Conservation (phyloP, 2,797 vertebrate genomes). For the Bufotes viridis region DNA sequence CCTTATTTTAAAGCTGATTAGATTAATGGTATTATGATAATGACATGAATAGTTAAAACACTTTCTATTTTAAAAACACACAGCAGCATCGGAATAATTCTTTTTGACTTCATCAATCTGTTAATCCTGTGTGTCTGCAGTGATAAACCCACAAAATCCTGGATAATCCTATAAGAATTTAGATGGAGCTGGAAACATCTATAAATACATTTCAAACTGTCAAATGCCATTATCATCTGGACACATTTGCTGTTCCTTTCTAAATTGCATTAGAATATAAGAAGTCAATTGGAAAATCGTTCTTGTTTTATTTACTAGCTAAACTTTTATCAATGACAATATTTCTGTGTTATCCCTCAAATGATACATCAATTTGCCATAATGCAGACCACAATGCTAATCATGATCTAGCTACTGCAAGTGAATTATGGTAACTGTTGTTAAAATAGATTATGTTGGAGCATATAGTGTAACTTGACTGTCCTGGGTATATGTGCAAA, state of each 20-base stretch:
- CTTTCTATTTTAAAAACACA: conserved; percentile 68
- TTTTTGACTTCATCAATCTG: conserved; percentile 80
- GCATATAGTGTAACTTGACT: not conserved
- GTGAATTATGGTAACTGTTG: not conserved
- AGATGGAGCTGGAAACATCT: conserved; percentile 77
- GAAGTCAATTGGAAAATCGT: conserved; percentile 59
- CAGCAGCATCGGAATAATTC: conserved; percentile 72
- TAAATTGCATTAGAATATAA: conserved; percentile 68
- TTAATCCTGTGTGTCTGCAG: conserved; percentile 83
- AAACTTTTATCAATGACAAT: not conserved
- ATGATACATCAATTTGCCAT: not conserved
- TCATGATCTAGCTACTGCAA: not conserved
- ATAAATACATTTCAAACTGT: conserved; percentile 83
- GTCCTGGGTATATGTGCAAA: not conserved
- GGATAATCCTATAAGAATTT: conserved; percentile 83
- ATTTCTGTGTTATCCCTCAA: not conserved
- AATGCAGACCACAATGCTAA: not conserved
- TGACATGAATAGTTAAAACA: conserved; percentile 71
- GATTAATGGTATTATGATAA: conserved; percentile 75
- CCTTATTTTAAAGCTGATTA: conserved; percentile 76
- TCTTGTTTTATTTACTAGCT: not conserved
- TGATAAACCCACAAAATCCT: conserved; percentile 86
- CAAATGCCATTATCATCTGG: conserved; percentile 82
- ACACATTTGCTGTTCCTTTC: conserved; percentile 73
- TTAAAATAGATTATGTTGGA: not conserved